These are phyloP conservation scores for Zophobas morio DNA, from an alignment of 1,140 invertebrate genomes.

Conservation along the genomic window DNA sequence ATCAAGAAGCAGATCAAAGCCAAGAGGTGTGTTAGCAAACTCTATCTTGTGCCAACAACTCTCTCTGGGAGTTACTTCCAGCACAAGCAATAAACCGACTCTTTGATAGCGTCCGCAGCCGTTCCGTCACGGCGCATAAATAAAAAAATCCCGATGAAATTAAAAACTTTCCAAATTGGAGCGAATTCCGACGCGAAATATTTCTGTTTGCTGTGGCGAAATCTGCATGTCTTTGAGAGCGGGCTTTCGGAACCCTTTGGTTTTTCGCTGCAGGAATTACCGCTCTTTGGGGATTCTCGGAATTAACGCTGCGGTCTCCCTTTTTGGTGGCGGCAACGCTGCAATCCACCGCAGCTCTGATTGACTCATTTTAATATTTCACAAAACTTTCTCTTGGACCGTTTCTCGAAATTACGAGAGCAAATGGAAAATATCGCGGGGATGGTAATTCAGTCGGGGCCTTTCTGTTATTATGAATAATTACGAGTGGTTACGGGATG, in stretches of 20 bases:
- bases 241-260: slow-evolving; percentile 28
- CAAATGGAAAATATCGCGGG: slow-evolving; percentile 12
- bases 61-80: slow-evolving; percentile 30
- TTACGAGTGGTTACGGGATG: neutral
- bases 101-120: slow-evolving; percentile 10
- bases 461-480: slow-evolving; percentile 15
- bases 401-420: slow-evolving; percentile 22
- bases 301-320: slow-evolving; percentile 38
- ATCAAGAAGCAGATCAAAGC: slow-evolving; percentile 42
- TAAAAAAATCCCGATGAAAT: slow-evolving; percentile 19
- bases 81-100: slow-evolving; percentile 37
- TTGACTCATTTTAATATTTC: slow-evolving; percentile 43
- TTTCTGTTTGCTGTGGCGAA: slow-evolving; percentile 26
- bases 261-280: slow-evolving; percentile 33
- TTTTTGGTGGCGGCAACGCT: slow-evolving; percentile 20
- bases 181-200: slow-evolving; percentile 13
- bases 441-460: slow-evolving; percentile 8
- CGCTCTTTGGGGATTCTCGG: slow-evolving; percentile 37
- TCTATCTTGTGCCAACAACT: slow-evolving; percentile 40
- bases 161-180: slow-evolving; percentile 32
- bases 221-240: slow-evolving; percentile 39
- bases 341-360: slow-evolving; percentile 36
- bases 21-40: slow-evolving; percentile 40
- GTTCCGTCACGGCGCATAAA: neutral
- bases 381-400: slow-evolving; percentile 35